Base-by-base conservation (phyloP, 2,888 invertebrate genomes). In the Pasiphila rectangulata region DNA sequence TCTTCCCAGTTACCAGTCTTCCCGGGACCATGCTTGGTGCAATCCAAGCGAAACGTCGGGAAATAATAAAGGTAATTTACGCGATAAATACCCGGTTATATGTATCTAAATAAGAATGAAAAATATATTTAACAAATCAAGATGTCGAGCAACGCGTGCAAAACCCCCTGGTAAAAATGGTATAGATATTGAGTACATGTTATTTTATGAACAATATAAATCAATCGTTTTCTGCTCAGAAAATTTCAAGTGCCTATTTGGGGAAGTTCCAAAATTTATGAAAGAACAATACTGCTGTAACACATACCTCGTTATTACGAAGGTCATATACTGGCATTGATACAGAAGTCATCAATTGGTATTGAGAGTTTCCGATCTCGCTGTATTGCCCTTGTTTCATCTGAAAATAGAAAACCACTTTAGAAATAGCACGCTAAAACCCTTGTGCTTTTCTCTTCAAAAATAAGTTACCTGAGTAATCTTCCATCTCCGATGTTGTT, bases 301-400 rank as follows among this genome's bases (percentile, higher is more conserved):
- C 58, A 68, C 94, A 91, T 90, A 95, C 95, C 91, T 94, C 94
- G 79, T 94, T 94, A 60, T 94, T 93, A 34, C 95, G 93, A 61
- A 93, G 92, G 86, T 98, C 96, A 76, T 96, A 97, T 23, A 98
- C 97, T 4, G 98, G 98, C 90, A 96, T 94, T 45, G 97, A 95
- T 9, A 98, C 96, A 4, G 98, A 96, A 7, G 96, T 97, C 94
- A 97, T 96, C 72, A 97, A 90, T 63, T 94, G 93, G 74, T 95
- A 96, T 46, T 90, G 89, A 59, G 93, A 77, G 62, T 87, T 85
- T 42, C 88, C 93, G 9, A 90, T 75, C 62, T 91, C 91, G 37
- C 91, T 91, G 61, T 90, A 90, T 69, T 91, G 90, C 52, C 92
- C 91, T 72, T 91, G 90, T 73, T 86, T 87, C 87, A 90, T 90